A percentile compares a stretch with the other conserved stretches of the same genome.
Evolutionary conservation across 2,888 invertebrate genomes (phyloP).

Genomic region (Drosophila diplacantha): DNA sequence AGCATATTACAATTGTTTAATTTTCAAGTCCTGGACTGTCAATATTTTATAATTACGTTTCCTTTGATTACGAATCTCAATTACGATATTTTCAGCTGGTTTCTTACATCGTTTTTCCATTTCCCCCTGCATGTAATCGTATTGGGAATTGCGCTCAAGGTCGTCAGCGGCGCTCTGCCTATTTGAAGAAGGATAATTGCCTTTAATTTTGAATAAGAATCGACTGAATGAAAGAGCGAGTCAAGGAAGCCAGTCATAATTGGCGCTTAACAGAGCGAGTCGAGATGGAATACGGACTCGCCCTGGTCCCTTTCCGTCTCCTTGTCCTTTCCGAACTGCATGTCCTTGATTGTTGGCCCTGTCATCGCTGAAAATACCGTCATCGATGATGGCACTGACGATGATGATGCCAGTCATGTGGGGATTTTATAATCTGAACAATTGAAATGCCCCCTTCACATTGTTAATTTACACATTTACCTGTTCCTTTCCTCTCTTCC

Average conservation of each 20-base stretch:
- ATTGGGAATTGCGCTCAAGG: slow-evolving; percentile 24
- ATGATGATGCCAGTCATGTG: slow-evolving; percentile 57
- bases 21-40: neutral
- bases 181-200: slow-evolving; percentile 65
- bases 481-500: slow-evolving; percentile 37
- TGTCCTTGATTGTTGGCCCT: slow-evolving; percentile 40
- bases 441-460: slow-evolving; percentile 53
- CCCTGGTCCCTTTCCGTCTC: slow-evolving; percentile 25
- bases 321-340: slow-evolving; percentile 4
- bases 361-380: slow-evolving; percentile 58
- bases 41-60: slow-evolving; percentile 4
- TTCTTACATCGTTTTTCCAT: slow-evolving; percentile 18
- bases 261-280: slow-evolving; percentile 42
- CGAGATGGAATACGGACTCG: slow-evolving; percentile 26
- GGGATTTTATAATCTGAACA: slow-evolving; percentile 70
- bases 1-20: neutral
- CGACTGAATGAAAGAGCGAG: slow-evolving; percentile 27
- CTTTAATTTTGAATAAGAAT: slow-evolving; percentile 59
- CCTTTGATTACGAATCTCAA: neutral
- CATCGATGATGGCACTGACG: slow-evolving; percentile 32
- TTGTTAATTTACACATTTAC: slow-evolving; percentile 61
- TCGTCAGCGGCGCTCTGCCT: slow-evolving; percentile 24
- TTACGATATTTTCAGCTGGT: neutral
- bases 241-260: slow-evolving; percentile 56
- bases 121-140: slow-evolving; percentile 12